phyloP scores from a whole-genome alignment of 2,797 vertebrate species.

The Perdix hodgsoniae region DNA sequence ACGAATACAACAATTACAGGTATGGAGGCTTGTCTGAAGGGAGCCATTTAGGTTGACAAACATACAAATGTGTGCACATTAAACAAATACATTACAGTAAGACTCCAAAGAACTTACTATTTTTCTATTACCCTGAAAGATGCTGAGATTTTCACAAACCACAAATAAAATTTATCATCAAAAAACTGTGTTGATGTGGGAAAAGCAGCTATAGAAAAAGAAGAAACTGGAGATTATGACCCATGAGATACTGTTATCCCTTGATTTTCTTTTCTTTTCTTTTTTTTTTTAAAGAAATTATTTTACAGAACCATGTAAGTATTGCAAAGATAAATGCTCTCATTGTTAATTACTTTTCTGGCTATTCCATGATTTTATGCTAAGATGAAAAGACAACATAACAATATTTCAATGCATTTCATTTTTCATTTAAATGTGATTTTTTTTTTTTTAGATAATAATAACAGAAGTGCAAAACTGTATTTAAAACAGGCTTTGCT shows the following conservation, averaged over 20 bases:
- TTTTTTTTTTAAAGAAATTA: not conserved
- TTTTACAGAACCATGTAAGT: not conserved
- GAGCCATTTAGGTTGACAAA: not conserved
- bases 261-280: not conserved
- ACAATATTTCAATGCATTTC: conserved; percentile 9
- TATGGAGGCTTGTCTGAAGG: not conserved
- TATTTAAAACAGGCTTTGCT: conserved; percentile 11
- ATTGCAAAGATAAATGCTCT: conserved; percentile 39
- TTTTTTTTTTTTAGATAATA: not conserved
- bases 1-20: not conserved
- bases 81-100: not conserved
- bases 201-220: conserved; percentile 6
- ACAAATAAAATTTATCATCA: conserved; percentile 4
- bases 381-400: not conserved
- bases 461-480: not conserved
- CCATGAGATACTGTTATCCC: not conserved
- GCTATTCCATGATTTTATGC: not conserved
- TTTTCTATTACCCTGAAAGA: not conserved
- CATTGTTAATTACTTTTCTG: conserved; percentile 24
- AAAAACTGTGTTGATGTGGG: not conserved
- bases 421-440: conserved; percentile 32
- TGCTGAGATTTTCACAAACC: not conserved
- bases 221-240: not conserved
- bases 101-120: not conserved
- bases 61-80: not conserved